These are phyloP conservation scores for Vollenhovia emeryi DNA, from an alignment of 1,140 invertebrate genomes.

Conservation along the genomic window DNA sequence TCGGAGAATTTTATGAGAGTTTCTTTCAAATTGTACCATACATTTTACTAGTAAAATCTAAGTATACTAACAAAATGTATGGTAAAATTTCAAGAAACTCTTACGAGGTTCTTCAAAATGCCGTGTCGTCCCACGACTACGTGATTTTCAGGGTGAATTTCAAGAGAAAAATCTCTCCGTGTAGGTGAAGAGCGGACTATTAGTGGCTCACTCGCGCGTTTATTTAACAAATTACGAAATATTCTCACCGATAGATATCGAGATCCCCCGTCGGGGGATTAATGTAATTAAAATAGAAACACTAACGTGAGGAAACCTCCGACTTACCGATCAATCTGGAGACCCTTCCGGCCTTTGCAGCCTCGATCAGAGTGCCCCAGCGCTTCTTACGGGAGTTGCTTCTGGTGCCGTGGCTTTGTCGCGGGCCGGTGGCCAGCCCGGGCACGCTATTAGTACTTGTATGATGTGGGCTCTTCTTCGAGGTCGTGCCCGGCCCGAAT, in stretches of 20 bases:
- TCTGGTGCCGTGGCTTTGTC: constrained; percentile 73
- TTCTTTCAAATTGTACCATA: too few relatives aligned
- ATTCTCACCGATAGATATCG: neutral
- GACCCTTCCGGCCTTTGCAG: constrained; percentile 92
- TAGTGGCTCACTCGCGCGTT: neutral
- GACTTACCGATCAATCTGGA: constrained; percentile 90
- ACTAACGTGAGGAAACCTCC: neutral
- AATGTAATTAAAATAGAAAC: neutral
- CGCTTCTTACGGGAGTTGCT: constrained; percentile 82
- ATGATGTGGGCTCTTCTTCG: constrained; percentile 86
- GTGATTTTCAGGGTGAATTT: too few relatives aligned
- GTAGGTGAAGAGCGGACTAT: neutral
- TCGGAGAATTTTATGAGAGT: too few relatives aligned
- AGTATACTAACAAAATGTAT: too few relatives aligned
- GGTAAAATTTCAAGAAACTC: too few relatives aligned
- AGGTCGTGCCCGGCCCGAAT: constrained; percentile 77
- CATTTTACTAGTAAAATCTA: too few relatives aligned
- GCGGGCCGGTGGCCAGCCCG: constrained; percentile 79
- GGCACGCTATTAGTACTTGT: constrained; percentile 88
- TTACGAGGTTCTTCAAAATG: too few relatives aligned
- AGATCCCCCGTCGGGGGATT: neutral
- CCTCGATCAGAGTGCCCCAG: constrained; percentile 93
- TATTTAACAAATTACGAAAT: neutral
- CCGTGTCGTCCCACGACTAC: too few relatives aligned
- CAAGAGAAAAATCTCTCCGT: too few relatives aligned